Conservation (phyloP, 2,888 invertebrate genomes). For the Cremastinae sp. region DNA sequence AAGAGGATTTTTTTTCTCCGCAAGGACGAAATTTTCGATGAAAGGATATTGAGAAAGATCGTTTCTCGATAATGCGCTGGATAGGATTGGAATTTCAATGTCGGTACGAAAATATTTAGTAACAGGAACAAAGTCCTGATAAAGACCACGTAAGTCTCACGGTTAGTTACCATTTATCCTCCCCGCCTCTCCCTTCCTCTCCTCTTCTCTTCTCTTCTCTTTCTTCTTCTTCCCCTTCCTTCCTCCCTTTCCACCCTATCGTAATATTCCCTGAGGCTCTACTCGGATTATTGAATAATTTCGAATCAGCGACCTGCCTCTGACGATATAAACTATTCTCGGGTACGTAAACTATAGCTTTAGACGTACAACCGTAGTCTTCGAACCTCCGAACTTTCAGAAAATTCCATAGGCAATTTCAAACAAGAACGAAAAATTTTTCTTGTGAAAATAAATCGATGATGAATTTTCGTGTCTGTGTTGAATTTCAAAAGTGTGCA, state of each 20-base stretch:
- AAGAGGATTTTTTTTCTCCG: background rate
- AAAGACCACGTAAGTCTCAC: slow-evolving; percentile 16
- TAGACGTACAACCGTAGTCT: background rate
- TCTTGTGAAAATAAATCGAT: no score
- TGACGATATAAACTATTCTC: slow-evolving; percentile 43
- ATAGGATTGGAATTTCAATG: slow-evolving; percentile 26
- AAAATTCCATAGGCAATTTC: background rate
- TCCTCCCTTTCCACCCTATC: background rate
- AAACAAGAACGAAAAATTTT: background rate
- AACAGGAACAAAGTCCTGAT: slow-evolving; percentile 5
- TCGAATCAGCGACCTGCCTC: slow-evolving; percentile 45
- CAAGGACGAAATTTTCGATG: slow-evolving; percentile 1
- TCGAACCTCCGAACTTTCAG: no score
- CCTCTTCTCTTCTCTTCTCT: background rate
- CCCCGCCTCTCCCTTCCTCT: background rate
- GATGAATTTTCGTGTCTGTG: no score
- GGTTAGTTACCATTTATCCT: slow-evolving; percentile 34
- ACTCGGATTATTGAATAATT: slow-evolving; percentile 60
- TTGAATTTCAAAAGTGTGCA: no score
- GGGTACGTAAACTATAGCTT: slow-evolving; percentile 25
- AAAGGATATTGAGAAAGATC: background rate
- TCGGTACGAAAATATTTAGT: slow-evolving; percentile 30
- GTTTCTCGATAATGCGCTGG: background rate
- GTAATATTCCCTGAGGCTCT: slow-evolving; percentile 36
- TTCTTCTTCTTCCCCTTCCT: background rate